Evolutionary conservation across 2,113 vertebrate genomes (phyloP).

Genomic region (Tilapia sparmanii): DNA sequence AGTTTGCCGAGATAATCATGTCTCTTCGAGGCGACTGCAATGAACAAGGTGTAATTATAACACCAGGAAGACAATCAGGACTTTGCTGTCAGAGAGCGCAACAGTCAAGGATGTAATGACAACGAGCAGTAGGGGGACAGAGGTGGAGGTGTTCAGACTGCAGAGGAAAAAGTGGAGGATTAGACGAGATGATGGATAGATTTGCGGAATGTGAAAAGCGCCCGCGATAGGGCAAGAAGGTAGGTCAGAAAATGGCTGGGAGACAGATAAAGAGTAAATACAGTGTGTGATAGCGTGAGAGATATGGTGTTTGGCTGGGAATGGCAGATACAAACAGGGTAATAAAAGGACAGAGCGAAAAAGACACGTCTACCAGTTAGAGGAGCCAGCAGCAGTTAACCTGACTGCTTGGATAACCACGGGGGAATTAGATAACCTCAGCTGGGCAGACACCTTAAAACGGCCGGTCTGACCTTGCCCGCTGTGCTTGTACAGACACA

Average conservation of each 20-base stretch:
- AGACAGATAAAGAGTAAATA: not conserved
- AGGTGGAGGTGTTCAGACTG: not conserved
- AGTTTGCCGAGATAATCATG: slow-evolving; percentile 30
- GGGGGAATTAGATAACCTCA: slow-evolving; percentile 10
- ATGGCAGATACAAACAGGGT: slow-evolving; percentile 1
- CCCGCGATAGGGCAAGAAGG: not conserved
- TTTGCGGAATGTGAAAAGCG: not conserved
- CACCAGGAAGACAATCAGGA: slow-evolving; percentile 43
- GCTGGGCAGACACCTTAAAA: not conserved
- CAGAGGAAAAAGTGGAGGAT: not conserved
- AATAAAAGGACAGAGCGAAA: not conserved
- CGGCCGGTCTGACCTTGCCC: not conserved
- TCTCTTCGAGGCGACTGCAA: not conserved
- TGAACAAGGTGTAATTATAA: slow-evolving; percentile 33
- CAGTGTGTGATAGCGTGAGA: not conserved
- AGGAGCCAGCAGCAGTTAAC: not conserved
- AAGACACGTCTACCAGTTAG: not conserved
- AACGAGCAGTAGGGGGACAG: not conserved
- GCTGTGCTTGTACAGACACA: not conserved
- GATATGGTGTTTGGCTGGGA: not conserved
- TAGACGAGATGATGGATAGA: not conserved
- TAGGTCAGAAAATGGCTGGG: not conserved
- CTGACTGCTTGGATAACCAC: not conserved
- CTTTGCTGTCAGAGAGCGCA: not conserved
- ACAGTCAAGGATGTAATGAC: not conserved